A percentile compares a stretch with the other conserved stretches of the same genome.
phyloP scores from a whole-genome alignment of 2,888 invertebrate species.

The Cryptus armator region DNA sequence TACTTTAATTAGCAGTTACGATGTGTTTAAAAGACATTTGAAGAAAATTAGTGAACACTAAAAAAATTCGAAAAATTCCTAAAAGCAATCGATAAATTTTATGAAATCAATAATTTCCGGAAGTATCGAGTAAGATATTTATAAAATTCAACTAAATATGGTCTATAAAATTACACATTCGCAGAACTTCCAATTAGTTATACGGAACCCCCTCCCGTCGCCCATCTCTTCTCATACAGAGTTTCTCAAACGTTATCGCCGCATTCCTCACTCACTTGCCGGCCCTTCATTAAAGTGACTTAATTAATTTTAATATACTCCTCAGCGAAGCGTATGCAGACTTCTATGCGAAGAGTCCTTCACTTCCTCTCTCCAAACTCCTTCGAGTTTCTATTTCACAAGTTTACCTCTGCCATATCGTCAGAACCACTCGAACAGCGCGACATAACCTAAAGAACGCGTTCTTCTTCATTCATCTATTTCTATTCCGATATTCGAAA shows the following conservation, averaged over 20 bases:
- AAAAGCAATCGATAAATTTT: too few relatives aligned
- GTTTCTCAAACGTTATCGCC: slow-evolving; percentile 33
- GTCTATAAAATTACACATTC: neutral
- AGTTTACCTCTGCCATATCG: neutral
- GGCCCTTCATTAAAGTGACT: slow-evolving; percentile 40
- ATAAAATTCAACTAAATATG: too few relatives aligned
- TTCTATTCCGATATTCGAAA: too few relatives aligned
- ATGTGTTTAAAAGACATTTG: too few relatives aligned
- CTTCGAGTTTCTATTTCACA: slow-evolving; percentile 19
- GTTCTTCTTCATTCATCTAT: too few relatives aligned
- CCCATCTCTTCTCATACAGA: neutral
- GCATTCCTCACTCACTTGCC: slow-evolving; percentile 15
- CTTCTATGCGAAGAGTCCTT: slow-evolving; percentile 13
- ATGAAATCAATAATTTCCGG: too few relatives aligned
- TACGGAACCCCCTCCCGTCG: neutral
- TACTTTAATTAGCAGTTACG: too few relatives aligned
- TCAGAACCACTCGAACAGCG: too few relatives aligned
- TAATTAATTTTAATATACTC: slow-evolving; percentile 67
- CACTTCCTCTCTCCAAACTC: slow-evolving; percentile 6
- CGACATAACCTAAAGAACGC: too few relatives aligned
- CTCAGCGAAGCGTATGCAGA: neutral
- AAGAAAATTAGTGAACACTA: too few relatives aligned
- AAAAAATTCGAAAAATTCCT: too few relatives aligned
- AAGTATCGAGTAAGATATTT: too few relatives aligned
- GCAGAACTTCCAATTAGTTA: slow-evolving; percentile 9